Base-by-base conservation (phyloP, 2,888 invertebrate genomes). In the Cepaea hortensis region DNA sequence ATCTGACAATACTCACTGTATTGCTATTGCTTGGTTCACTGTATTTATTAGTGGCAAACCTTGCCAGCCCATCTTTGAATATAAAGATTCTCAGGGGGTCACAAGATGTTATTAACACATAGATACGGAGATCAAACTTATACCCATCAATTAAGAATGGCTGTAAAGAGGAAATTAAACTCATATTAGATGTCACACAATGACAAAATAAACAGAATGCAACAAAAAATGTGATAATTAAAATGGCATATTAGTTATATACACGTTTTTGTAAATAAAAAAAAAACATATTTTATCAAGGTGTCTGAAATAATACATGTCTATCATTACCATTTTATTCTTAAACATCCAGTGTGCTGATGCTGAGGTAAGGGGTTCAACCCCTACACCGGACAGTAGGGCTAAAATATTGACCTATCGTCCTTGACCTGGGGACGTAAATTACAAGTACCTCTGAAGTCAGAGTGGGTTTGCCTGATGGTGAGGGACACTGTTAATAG, bases 51-150 rank as follows among this genome's bases (percentile, higher is more conserved):
- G 98, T 98, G 3, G 98, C 98, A 94, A 98, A 98, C 91, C 97
- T 96, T 9, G 96, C 98, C 88, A 98, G 95, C 1, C 98, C 98
- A 95, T 98, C 98, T 92, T 98, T 97, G 94, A 97, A 98, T 11
- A 98, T 96, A 94, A 97, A 98, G 90, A 98, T 96, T 90, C 98
- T 95, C 73, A 98, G 95, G 0, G 98, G 98, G 95, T 98, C 97
- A 93, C 98, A 97, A 0, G 97, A 97, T 0, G 98, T 98, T 88
- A 98, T 97, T 61, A 98, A 95, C 0, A 97, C 96, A 94, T 98
- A 98, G 18, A 98, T 96, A 88, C 98, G 96, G 87, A 98, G 96
- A 94, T 98, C 98, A 94, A 98, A 98, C 95, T 98, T 98, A 94
- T 97, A 98, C 2, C 98, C 97, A 94, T 98, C 98, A 85, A 98